Base-by-base conservation (phyloP, 1,140 invertebrate species). In the Brachionus calyciflorus region DNA sequence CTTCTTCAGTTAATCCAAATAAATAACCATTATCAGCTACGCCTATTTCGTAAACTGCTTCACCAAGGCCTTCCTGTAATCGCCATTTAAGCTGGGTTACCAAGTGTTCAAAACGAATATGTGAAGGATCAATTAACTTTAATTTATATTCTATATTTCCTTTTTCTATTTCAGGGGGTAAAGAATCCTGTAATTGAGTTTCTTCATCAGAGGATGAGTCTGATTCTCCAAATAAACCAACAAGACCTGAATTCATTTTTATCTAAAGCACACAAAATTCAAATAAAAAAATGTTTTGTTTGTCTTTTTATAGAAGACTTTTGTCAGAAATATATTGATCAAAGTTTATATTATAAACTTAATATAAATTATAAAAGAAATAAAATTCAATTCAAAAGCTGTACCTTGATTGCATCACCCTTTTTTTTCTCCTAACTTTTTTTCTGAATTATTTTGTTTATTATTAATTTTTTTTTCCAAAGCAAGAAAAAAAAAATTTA, bases 41-140 rank as follows among this genome's bases (percentile, higher is more conserved):
- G 0, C 94, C 94, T 60, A 97, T 92, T 86, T 96, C 93, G 86
- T 98, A 98, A 79, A 98, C 93, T 0, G 94, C 94, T 84, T 94
- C 92, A 5, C 95, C 95, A 55, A 86, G 79, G 48, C 87, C 87
- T 80, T 87, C 87, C 40, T 84, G 79, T 9, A 87, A 80, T 7
- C 87, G 79, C 86, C 86, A 87, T 82, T 87, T 87, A 83, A 87
- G 85, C 79, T 87, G 87, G 6, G 87, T 87, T 14, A 86, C 83
- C 49, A 87, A 79, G 79, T 87, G 87, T 76, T 87, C 84, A 77
- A 87, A 79, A 48, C 87, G 81, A 63, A 80, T 80, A 5, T 80
- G 79, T n/a, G 82, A 82, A 12, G 84, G 84, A 77, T 80, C 78
- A 10, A 82, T 78, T 46, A 83, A 75, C 70, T 80, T 78, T 1